Base-by-base conservation (phyloP, 2,888 invertebrate genomes). In the Quadroppia sp. region DNA sequence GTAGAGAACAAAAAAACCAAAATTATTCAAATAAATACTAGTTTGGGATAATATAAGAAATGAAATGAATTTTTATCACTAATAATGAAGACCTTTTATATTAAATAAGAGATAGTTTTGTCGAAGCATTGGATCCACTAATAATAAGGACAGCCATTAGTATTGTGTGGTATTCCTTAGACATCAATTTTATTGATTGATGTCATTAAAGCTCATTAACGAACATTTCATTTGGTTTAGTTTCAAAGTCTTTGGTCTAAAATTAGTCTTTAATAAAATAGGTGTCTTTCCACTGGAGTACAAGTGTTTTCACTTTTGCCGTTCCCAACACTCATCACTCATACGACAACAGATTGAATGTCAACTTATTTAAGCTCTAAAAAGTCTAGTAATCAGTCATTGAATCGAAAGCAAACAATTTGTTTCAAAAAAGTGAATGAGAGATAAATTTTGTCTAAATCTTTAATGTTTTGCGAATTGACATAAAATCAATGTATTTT, bases 131-230 rank as follows among this genome's bases (percentile, higher is more conserved):
- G 36, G 36, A 36, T 36, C 6, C 13, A 45, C n/a, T 45, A 15
- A 45, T 13, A 15, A 9, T 3, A 3, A 23, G 50, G 20, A 50
- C 50, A 50, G 20, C 50, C 50, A n/a, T 50, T 23, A 50, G 50
- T 50, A 50, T 50, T 50, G 50, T 50, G 6, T 50, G 4, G 20
- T 15, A 17, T 59, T 30, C 25, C 20, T 59, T 28, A 30, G 32
- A 64, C 64, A 64, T 36, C 40, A 64, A 64, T 64, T 59, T 64
- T 64, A 64, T 64, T 64, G 36, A 64, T 59, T 59, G 64, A 36
- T 64, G 64, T 64, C n/a, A 64, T 40, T 64, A 36, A 17, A 9
- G 64, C 64, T 64, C 64, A 64, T 64, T 64, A 64, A 59, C 30
- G 17, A 64, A 64, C 36, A 36, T 64, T 59, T 59, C 30, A 59